These are phyloP conservation scores for Lithophane ornitopus DNA, from an alignment of 2,888 invertebrate species.

Conservation along the genomic window DNA sequence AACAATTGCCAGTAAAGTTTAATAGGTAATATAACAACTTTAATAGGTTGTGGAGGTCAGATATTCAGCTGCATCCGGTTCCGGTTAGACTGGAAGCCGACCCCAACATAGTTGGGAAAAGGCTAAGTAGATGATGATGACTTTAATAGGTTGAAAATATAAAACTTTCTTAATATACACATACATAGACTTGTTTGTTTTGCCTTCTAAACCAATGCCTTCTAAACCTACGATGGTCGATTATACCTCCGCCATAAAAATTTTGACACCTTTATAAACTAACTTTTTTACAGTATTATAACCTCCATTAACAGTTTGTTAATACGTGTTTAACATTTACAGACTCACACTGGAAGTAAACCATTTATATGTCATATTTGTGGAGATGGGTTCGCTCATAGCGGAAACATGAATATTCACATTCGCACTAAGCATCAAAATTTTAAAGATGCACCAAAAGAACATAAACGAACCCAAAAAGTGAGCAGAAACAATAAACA, in stretches of 20 bases:
- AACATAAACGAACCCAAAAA: not conserved
- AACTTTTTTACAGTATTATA: too few species aligned
- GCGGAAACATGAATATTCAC: conserved; percentile 48
- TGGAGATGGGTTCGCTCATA: conserved; percentile 46
- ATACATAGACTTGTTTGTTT: not conserved
- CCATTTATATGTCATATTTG: conserved; percentile 55
- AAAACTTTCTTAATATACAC: too few species aligned
- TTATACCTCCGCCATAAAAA: too few species aligned
- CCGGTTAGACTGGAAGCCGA: too few species aligned
- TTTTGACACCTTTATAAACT: too few species aligned
- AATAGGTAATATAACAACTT: too few species aligned
- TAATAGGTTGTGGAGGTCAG: too few species aligned
- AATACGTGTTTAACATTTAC: conserved; percentile 2
- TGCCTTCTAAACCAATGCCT: not conserved
- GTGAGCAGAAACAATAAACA: conserved; percentile 10
- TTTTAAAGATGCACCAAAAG: conserved; percentile 23
- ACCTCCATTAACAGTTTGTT: not conserved
- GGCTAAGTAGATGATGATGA: too few species aligned
- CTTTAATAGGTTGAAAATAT: not conserved
- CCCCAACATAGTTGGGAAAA: too few species aligned
- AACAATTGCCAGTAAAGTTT: not conserved
- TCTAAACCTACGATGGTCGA: not conserved
- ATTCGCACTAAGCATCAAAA: conserved; percentile 50
- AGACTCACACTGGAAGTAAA: conserved; percentile 50
- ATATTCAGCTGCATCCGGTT: too few species aligned